Base-by-base conservation (phyloP, 2,888 invertebrate genomes). In the Epinotia bilunana region DNA sequence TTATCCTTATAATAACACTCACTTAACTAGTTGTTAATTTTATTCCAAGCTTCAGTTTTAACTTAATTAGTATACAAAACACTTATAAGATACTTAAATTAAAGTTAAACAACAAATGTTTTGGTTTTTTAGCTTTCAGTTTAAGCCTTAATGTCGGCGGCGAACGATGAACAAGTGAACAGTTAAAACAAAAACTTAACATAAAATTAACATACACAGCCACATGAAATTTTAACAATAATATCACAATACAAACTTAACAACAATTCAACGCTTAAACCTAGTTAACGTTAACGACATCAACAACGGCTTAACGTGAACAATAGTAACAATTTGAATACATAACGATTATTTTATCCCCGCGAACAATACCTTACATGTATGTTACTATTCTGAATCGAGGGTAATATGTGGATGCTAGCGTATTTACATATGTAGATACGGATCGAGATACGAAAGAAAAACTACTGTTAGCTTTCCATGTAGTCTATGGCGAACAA, bases 141-240 rank as follows among this genome's bases (percentile, higher is more conserved):
- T 43, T 69, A 46, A 87, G 87, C 94, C 93, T 90, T 93, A 94
- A 93, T 92, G 94, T 87, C 92, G 91, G 92, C 80, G 78, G 73
- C 79, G 84, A 86, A 86, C 86, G 90, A 88, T 79, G 84, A 90
- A 90, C 86, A 87, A 87, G 80, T 80, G 80, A 82, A 86, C 82
- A 82, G 88, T 90, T 91, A 88, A 92, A 93, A 93, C 91, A 87
- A 90, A 93, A 93, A 94, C 93, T 94, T 91, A 94, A 94, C 93
- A 92, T 93, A 93, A 94, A 93, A 93, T 88, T 93, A 94, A 93
- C 93, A 93, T 92, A 93, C 93, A 93, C 93, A 93, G 94, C 93
- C 94, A 87, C 85, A 80, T 83, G 79, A 81, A 86, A 83, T 78
- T 81, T 82, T 85, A 91, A 90, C 87, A 83, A 79, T 85, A 88